Percentiles rank a stretch among this genome's conserved stretches.
These are phyloP conservation scores for Tanypteryx hageni DNA, from an alignment of 2,888 invertebrate genomes.

Conservation along the genomic window DNA sequence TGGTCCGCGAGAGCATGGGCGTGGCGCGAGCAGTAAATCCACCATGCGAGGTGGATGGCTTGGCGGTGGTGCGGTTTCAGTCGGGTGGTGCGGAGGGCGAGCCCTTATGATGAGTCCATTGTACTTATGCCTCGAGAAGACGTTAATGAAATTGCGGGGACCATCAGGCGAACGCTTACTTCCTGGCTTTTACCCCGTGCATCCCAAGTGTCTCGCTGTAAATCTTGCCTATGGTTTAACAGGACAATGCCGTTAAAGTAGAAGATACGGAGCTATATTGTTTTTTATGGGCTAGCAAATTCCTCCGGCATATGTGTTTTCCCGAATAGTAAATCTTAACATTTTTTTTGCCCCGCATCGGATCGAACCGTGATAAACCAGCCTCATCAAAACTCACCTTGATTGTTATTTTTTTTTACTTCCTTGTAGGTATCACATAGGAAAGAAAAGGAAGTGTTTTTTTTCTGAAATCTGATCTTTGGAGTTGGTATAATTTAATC, in stretches of 20 bases:
- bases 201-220: constrained; percentile 11
- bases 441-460: no score
- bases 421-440: no score
- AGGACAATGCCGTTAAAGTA: constrained; percentile 47
- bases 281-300: constrained; percentile 39
- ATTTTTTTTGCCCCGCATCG: neutral
- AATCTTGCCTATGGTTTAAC: constrained; percentile 43
- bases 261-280: constrained; percentile 38
- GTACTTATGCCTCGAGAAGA: constrained; percentile 42
- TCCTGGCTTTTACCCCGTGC: no score
- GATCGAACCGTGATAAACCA: no score
- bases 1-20: neutral
- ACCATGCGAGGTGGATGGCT: neutral
- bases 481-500: no score
- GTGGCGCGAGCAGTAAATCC: constrained; percentile 35
- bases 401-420: no score
- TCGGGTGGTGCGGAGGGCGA: no score
- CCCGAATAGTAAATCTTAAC: constrained; percentile 13
- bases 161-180: neutral
- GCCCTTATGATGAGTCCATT: constrained; percentile 33
- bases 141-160: constrained; percentile 46
- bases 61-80: no score
- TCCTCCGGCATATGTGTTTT: constrained; percentile 40
- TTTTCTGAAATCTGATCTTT: no score
- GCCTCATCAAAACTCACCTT: no score